Evolutionary conservation across 2,113 vertebrate genomes (phyloP).

Genomic region (Siniperca chuatsi): DNA sequence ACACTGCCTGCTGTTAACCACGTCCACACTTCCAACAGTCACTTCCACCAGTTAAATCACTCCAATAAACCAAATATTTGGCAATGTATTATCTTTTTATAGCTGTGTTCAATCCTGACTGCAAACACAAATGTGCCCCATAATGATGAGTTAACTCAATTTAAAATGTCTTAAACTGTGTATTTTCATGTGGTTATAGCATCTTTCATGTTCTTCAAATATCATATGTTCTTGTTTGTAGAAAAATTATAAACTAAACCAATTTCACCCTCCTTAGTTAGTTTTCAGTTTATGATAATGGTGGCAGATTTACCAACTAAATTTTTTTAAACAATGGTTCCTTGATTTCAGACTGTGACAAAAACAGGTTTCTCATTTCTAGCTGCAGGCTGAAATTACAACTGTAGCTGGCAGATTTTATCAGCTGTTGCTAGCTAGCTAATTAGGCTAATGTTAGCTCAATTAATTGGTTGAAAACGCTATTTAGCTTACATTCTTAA

Average conservation of each 20-base stretch:
- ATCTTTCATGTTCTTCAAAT: not conserved
- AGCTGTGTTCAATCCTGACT: not conserved
- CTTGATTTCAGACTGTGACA: not conserved
- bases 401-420: not conserved
- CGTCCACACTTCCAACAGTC: conserved; percentile 48
- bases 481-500: not conserved
- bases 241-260: too few relatives aligned
- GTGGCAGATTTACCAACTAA: too few relatives aligned
- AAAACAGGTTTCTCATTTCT: not conserved
- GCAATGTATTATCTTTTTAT: conserved; percentile 28
- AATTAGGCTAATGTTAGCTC: not conserved
- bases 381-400: too few relatives aligned
- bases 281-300: not conserved
- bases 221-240: not conserved
- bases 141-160: not conserved
- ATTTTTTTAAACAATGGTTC: not conserved
- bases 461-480: not conserved
- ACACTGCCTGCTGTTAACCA: conserved; percentile 37
- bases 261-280: not conserved
- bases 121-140: conserved; percentile 15
- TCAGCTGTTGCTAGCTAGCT: not conserved
- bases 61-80: conserved; percentile 49
- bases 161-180: not conserved
- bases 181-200: not conserved
- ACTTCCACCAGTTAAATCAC: conserved; percentile 15